phyloP scores from a whole-genome alignment of 2,113 vertebrate species.

The Ancistrus triradiatus region DNA sequence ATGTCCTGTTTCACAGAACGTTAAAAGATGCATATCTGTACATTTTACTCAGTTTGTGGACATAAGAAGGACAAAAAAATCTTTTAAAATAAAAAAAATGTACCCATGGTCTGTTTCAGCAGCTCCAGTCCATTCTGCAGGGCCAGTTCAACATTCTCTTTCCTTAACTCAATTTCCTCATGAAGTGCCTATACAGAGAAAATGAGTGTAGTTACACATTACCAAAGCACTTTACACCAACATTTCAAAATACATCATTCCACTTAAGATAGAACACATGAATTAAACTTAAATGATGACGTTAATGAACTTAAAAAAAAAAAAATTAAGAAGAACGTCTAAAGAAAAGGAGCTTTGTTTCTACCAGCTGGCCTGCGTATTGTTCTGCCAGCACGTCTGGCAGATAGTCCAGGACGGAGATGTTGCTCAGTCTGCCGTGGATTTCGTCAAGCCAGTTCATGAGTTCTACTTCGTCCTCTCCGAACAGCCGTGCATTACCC shows the following conservation, averaged over 20 bases:
- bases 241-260: too few relatives aligned
- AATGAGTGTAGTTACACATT: conserved; percentile 5
- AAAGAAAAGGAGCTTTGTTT: conserved; percentile 47
- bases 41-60: too few relatives aligned
- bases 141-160: conserved; percentile 87
- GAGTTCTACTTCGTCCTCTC: conserved; percentile 92
- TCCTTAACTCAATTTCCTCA: conserved; percentile 84
- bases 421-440: conserved; percentile 75
- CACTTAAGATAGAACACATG: too few relatives aligned
- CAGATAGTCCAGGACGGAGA: conserved; percentile 80
- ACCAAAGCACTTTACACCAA: conserved; percentile 1
- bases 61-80: too few relatives aligned
- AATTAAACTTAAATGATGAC: conserved; percentile 27
- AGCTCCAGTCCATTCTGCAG: conserved; percentile 89
- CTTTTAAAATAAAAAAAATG: too few relatives aligned
- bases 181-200: conserved; percentile 77
- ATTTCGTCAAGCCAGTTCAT: conserved; percentile 95
- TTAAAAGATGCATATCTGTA: too few relatives aligned
- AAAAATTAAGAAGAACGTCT: conserved; percentile 34
- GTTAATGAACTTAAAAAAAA: conserved; percentile 56
- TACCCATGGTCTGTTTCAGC: conserved; percentile 95
- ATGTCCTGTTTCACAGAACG: too few relatives aligned
- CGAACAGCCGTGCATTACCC: conserved; percentile 92
- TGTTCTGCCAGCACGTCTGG: conserved; percentile 79
- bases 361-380: conserved; percentile 88